A percentile compares a stretch with the other conserved stretches of the same genome.
Evolutionary conservation across 2,797 vertebrate genomes (phyloP).

Genomic region (Acipenser oxyrinchus): DNA sequence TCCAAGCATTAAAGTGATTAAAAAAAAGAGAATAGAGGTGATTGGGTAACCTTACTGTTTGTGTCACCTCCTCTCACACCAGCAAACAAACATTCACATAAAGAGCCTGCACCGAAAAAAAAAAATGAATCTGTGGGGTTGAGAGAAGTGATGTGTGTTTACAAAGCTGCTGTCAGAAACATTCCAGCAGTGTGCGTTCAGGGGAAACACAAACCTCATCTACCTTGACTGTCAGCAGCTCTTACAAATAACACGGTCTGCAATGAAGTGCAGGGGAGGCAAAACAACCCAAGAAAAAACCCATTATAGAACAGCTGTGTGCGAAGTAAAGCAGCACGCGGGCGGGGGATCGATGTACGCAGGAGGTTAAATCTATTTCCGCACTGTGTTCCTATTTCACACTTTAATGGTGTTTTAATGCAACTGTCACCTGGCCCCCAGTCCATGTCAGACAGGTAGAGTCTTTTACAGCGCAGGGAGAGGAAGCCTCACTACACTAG

Average conservation of each 20-base stretch:
- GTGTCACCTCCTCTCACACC: too few relatives aligned
- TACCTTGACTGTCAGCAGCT: slow-evolving; percentile 54
- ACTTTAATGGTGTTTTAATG: slow-evolving; percentile 82
- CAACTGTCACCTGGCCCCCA: slow-evolving; percentile 68
- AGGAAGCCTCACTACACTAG: slow-evolving; percentile 39
- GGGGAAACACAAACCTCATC: neutral
- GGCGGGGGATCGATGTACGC: slow-evolving; percentile 63
- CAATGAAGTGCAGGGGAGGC: slow-evolving; percentile 46
- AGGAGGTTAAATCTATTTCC: slow-evolving; percentile 82
- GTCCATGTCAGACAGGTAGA: slow-evolving; percentile 62
- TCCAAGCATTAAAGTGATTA: too few relatives aligned
- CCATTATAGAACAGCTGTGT: slow-evolving; percentile 73
- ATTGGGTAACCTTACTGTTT: too few relatives aligned
- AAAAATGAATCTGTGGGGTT: neutral
- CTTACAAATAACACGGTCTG: slow-evolving; percentile 61
- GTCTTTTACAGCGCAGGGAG: slow-evolving; percentile 53
- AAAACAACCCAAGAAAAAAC: slow-evolving; percentile 59
- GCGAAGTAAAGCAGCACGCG: slow-evolving; percentile 53
- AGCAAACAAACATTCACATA: too few relatives aligned
- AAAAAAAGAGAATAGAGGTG: too few relatives aligned
- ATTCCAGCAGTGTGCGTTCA: too few relatives aligned
- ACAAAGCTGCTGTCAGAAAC: slow-evolving; percentile 9
- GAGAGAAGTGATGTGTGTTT: slow-evolving; percentile 13
- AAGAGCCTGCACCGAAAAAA: too few relatives aligned
- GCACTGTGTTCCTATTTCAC: slow-evolving; percentile 78